These are phyloP conservation scores for Oceanodroma leucorhoa DNA, from an alignment of 2,797 vertebrate genomes.

Conservation along the genomic window DNA sequence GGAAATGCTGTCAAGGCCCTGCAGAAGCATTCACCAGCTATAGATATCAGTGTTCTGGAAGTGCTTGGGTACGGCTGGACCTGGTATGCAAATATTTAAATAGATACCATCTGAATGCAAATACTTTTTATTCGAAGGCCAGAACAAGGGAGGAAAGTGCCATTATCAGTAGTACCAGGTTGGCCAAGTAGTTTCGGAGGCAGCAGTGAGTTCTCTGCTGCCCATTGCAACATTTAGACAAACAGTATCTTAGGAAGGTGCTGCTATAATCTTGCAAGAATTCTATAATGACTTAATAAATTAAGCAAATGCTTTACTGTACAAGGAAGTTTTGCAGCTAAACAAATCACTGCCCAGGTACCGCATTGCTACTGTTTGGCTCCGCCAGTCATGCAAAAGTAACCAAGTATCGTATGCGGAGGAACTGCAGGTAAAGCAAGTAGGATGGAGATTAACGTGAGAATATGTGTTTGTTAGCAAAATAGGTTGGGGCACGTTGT, in stretches of 20 bases:
- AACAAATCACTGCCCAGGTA: background rate
- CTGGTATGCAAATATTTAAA: conserved; percentile 31
- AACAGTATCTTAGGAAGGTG: background rate
- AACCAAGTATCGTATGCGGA: fast-evolving
- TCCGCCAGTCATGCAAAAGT: background rate
- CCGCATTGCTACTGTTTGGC: background rate
- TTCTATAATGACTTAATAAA: background rate
- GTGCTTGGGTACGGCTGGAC: background rate
- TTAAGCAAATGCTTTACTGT: background rate
- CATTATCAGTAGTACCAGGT: background rate
- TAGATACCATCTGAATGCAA: conserved; percentile 40
- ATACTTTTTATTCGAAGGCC: background rate
- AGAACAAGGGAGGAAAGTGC: background rate
- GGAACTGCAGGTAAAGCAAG: background rate
- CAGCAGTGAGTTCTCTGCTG: background rate
- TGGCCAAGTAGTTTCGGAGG: fast-evolving
- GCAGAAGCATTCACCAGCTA: background rate
- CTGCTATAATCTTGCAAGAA: background rate
- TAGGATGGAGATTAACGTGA: background rate
- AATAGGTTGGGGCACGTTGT: background rate
- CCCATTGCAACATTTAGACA: background rate
- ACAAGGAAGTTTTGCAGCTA: conserved; percentile 19
- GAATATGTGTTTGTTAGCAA: background rate
- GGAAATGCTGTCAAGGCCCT: background rate
- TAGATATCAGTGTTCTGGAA: background rate